Evolutionary conservation across 2,888 invertebrate genomes (phyloP).

Genomic region (Calameuta idolon): DNA sequence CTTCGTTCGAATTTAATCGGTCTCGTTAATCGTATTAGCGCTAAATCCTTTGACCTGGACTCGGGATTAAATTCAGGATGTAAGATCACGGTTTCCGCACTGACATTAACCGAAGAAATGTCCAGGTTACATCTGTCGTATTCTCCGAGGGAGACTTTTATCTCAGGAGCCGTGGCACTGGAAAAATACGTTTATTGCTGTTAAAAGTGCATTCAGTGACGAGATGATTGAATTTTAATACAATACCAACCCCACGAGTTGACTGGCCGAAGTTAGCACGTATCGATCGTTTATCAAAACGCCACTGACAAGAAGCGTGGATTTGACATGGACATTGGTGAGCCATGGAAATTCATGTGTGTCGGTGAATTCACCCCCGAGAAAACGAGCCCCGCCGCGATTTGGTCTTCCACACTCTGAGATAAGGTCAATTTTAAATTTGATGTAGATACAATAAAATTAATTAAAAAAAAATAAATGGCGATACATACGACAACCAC

Average conservation of each 20-base stretch:
- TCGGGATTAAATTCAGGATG: constrained; percentile 71
- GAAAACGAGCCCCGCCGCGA: constrained; percentile 61
- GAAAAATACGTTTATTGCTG: background rate
- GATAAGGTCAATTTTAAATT: background rate
- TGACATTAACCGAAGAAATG: constrained; percentile 68
- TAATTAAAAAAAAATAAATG: background rate
- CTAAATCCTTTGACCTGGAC: constrained; percentile 72
- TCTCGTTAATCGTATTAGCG: constrained; percentile 70
- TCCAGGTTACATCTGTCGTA: constrained; percentile 70
- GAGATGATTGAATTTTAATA: background rate
- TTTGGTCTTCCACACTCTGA: constrained; percentile 69
- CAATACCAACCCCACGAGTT: constrained; percentile 66
- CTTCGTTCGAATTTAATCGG: constrained; percentile 69
- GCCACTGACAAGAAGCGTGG: constrained; percentile 63
- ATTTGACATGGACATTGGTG: constrained; percentile 67
- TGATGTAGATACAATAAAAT: background rate
- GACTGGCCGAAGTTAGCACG: constrained; percentile 71
- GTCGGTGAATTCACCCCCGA: constrained; percentile 68
- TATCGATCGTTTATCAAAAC: constrained; percentile 72
- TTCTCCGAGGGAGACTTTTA: constrained; percentile 71
- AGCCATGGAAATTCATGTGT: constrained; percentile 73
- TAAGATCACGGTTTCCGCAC: constrained; percentile 68
- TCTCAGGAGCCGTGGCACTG: constrained; percentile 57
- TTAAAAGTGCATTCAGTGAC: background rate
- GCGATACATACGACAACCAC: constrained; percentile 53